Base-by-base conservation (phyloP, 2,888 invertebrate species). In the Chloroclystis v-ata region DNA sequence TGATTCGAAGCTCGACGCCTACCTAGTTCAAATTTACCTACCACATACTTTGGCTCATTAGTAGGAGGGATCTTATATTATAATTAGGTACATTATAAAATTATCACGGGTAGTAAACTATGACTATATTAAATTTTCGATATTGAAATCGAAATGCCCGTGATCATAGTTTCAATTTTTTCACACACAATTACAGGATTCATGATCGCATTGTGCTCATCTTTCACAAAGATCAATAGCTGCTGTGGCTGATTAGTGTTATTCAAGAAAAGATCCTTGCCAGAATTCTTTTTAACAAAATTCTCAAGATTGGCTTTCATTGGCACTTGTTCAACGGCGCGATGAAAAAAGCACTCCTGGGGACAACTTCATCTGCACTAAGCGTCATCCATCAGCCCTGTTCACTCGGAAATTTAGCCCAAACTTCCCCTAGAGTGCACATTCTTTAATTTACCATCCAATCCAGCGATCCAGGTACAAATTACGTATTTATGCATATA, bases 261-360 rank as follows among this genome's bases (percentile, higher is more conserved):
- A 49, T 49, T 48, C 40, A 42, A 43, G 33, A 32, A 28, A 33
- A 33, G 35, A 47, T 20, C 45, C 48, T 43, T 39, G 40, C 25
- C 14, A 42, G 16, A 50, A 35, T 32, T 47, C 32, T 47, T 58
- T 54, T 74, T 68, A 69, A 57, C 61, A 70, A 78, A 72, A 73
- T 72, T 69, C 65, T 52, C 58, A 64, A 76, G 72, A 78, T 75
- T 68, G 70, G 71, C 69, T 70, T 72, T 73, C 73, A 78, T 82
- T 82, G 83, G 81, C 80, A 75, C 72, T 72, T 78, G 82, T 76
- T 84, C 76, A 84, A 81, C 82, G 70, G 70, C 59, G 76, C 73
- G 78, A 57, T 76, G 74, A 76, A 65, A 79, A 84, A 75, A 64
- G 71, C 76, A 72, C 85, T 81, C 83, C 49, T 55, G 85, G 83